phyloP scores from a whole-genome alignment of 2,113 vertebrate genomes.

The Thinocorus orbignyianus region DNA sequence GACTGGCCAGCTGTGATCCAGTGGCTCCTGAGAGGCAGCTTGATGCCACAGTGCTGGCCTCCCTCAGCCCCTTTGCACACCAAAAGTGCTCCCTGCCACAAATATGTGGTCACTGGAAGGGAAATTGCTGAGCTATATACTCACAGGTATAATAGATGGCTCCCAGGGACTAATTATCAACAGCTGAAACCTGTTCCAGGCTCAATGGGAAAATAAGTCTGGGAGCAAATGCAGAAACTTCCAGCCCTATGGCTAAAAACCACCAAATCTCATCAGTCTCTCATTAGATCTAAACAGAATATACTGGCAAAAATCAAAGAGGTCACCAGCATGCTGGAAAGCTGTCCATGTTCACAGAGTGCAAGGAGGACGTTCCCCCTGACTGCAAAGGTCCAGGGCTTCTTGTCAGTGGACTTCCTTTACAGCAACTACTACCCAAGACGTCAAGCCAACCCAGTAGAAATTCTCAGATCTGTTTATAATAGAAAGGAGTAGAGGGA shows the following conservation, averaged over 20 bases:
- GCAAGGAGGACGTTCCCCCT: neutral
- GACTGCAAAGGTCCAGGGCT: neutral
- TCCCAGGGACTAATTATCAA: neutral
- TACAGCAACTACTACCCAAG: neutral
- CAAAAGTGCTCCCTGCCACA: neutral
- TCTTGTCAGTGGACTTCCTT: neutral
- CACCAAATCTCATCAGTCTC: no score
- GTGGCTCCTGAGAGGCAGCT: neutral
- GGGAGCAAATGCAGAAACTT: neutral
- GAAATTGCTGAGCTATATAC: neutral
- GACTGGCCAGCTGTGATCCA: accelerated
- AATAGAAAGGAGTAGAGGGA: neutral
- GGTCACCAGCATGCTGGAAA: neutral
- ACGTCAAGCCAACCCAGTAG: neutral
- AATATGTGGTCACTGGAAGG: no score
- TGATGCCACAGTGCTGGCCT: neutral
- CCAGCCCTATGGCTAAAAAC: neutral
- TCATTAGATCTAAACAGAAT: neutral
- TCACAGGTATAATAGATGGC: neutral
- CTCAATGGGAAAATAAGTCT: neutral
- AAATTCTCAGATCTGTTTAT: neutral
- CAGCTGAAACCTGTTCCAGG: neutral
- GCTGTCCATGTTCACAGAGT: accelerated
- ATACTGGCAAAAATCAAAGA: neutral
- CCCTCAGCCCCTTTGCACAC: neutral